A percentile compares a stretch with the other conserved stretches of the same genome.
These are phyloP conservation scores for Sarcoramphus papa DNA, from an alignment of 2,797 vertebrate species.

Conservation along the genomic window DNA sequence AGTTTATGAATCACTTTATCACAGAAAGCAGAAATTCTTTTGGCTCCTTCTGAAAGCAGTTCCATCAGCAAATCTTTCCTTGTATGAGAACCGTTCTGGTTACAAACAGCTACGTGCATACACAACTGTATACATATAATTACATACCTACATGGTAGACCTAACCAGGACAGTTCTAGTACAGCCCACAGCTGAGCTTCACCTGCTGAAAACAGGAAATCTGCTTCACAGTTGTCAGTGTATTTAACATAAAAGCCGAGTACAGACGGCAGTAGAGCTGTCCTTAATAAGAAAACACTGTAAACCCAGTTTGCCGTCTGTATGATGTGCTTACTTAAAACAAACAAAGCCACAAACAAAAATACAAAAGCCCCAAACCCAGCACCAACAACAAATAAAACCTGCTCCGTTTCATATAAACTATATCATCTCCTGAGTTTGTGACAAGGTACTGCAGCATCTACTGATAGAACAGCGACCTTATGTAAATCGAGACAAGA, in stretches of 20 bases:
- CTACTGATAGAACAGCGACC: not conserved
- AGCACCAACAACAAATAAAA: not conserved
- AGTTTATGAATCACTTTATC: not conserved
- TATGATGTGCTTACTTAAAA: not conserved
- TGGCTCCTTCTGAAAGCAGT: not conserved
- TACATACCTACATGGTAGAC: not conserved
- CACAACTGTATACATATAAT: too few species aligned
- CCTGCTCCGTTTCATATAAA: not conserved
- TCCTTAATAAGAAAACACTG: not conserved
- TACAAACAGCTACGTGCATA: not conserved
- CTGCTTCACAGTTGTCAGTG: not conserved
- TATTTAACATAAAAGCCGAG: not conserved
- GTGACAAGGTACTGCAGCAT: not conserved
- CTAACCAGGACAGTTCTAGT: not conserved
- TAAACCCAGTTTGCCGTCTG: not conserved
- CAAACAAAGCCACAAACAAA: slow-evolving; percentile 4
- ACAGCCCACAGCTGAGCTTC: not conserved
- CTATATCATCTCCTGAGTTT: not conserved
- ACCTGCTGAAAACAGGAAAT: not conserved
- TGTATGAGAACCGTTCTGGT: accelerated
- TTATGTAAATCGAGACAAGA: not conserved
- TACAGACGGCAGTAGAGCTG: not conserved
- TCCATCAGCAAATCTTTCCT: not conserved
- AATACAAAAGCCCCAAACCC: not conserved
- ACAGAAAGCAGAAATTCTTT: not conserved